These are phyloP conservation scores for Pelobates cultripes DNA, from an alignment of 2,797 vertebrate species.

Conservation along the genomic window DNA sequence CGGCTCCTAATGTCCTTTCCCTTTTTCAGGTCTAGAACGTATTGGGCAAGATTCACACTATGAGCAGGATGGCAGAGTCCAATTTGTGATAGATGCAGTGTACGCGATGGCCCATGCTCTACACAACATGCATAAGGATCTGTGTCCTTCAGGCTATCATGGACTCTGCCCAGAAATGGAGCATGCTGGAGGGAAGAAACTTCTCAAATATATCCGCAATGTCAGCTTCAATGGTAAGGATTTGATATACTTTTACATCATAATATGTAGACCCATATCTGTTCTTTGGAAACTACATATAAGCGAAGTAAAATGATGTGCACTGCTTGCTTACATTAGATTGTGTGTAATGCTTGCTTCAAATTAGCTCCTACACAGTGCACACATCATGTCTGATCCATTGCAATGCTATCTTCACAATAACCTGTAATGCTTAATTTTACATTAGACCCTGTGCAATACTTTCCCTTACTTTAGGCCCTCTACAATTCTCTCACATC, in stretches of 20 bases:
- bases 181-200: constrained; percentile 84
- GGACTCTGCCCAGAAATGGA: constrained; percentile 93
- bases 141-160: constrained; percentile 84
- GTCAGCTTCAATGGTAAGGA: constrained; percentile 96
- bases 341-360: not conserved
- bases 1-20: not conserved
- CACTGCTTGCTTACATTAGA: not conserved
- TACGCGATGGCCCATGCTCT: constrained; percentile 96
- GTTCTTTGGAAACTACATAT: no score
- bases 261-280: not conserved
- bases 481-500: no score
- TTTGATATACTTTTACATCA: not conserved
- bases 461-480: no score
- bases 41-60: constrained; percentile 93
- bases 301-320: not conserved
- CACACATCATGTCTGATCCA: no score
- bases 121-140: constrained; percentile 93
- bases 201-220: constrained; percentile 92
- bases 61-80: constrained; percentile 97
- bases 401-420: no score
- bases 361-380: not conserved
- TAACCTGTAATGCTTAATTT: no score
- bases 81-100: constrained; percentile 97
- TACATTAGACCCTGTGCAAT: no score
- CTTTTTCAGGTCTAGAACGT: constrained; percentile 87